A percentile compares a stretch with the other conserved stretches of the same genome.
These are phyloP conservation scores for Carabus problematicus DNA, from an alignment of 2,888 invertebrate genomes.

Conservation along the genomic window DNA sequence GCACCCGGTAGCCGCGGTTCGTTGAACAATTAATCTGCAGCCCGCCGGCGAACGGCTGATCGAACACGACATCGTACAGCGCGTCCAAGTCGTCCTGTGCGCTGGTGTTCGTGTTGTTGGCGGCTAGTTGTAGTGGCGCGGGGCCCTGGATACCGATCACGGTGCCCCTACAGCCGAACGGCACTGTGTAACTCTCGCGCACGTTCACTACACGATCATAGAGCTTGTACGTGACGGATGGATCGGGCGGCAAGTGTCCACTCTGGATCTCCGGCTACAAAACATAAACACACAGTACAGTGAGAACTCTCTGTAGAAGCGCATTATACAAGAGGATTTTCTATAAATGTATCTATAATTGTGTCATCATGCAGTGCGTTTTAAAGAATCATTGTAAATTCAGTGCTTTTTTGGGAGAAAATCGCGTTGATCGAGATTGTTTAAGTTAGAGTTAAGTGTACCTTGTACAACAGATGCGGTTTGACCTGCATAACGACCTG, in stretches of 20 bases:
- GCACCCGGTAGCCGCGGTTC: constrained; percentile 63
- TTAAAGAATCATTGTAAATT: no score
- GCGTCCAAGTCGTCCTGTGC: constrained; percentile 63
- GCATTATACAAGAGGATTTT: no score
- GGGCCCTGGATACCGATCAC: constrained; percentile 71
- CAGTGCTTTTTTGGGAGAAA: no score
- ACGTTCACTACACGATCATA: constrained; percentile 88
- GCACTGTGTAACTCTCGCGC: constrained; percentile 76
- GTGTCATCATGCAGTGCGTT: no score
- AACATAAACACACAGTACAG: constrained; percentile 16
- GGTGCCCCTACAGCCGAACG: constrained; percentile 84
- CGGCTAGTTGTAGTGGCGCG: constrained; percentile 21
- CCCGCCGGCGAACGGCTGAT: constrained; percentile 76
- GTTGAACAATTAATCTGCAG: constrained; percentile 61
- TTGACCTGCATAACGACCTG: constrained; percentile 77
- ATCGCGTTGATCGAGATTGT: no score
- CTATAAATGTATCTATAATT: no score
- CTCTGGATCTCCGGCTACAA: constrained; percentile 58
- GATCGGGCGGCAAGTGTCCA: constrained; percentile 70
- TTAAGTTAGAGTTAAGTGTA: constrained; percentile 53
- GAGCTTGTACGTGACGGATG: constrained; percentile 69
- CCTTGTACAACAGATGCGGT: constrained; percentile 78
- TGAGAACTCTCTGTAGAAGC: no score
- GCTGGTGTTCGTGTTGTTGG: constrained; percentile 48
- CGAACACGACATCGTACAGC: constrained; percentile 83